Evolutionary conservation across 2,113 vertebrate genomes (phyloP).

Genomic region (Tyto alba): DNA sequence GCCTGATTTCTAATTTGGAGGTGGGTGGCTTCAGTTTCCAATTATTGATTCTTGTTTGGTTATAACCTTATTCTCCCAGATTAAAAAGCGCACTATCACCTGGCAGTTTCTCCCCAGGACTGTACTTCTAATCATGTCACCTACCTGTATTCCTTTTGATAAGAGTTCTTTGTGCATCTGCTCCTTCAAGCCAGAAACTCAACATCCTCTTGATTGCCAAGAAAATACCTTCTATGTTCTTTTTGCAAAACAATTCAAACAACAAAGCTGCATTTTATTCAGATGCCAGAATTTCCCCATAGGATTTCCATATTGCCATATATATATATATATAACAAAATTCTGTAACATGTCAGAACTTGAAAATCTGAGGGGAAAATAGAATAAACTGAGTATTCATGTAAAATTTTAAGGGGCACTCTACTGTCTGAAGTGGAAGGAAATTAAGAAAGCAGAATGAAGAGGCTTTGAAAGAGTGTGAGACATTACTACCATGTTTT

Average conservation of each 20-base stretch:
- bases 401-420: neutral
- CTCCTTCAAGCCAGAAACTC: neutral
- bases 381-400: neutral
- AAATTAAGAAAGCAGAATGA: neutral
- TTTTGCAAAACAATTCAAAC: neutral
- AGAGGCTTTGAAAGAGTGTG: neutral
- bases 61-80: neutral
- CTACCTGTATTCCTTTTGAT: neutral
- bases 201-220: neutral
- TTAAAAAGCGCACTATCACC: neutral
- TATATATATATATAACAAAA: neutral
- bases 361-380: neutral
- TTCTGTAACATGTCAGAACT: neutral
- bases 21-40: neutral
- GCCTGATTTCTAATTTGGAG: neutral
- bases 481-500: neutral
- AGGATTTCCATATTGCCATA: neutral
- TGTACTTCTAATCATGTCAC: neutral
- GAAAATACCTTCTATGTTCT: rapidly evolving
- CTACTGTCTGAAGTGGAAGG: neutral
- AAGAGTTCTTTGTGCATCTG: neutral
- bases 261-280: neutral
- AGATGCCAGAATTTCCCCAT: neutral
- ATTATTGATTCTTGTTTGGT: neutral
- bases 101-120: neutral